Evolutionary conservation across 2,113 vertebrate genomes (phyloP), one percentile per base, ranked within the genome.

Genomic region (Megaceryle torquata): DNA sequence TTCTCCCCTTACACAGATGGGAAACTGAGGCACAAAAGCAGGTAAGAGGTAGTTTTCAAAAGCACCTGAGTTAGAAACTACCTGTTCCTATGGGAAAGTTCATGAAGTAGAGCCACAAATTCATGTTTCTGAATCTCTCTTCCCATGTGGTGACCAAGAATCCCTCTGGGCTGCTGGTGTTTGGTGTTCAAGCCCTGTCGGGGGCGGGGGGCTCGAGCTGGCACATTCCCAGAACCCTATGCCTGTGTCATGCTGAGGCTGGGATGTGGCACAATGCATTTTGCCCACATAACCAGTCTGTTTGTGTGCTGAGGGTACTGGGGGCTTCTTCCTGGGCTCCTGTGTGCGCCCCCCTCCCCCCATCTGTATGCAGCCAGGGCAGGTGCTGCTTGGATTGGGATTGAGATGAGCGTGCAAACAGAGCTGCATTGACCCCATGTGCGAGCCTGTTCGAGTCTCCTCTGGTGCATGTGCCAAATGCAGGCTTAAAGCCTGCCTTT

Each of bases 361-460:
- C 25, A 14, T 8, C 43, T 0, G 3, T 29, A 21, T 0, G 8
- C 43, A 72, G 5, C 39, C 54, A 33, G 19, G 17, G 7, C 68
- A 17, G 41, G 11, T 31, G 29, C 51, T 70, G 82, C 46, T 43
- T 18, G 7, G 2, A 1, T 15, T 2, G 7, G 53, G 31, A 28
- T 6, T 0, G 21, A 29, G 48, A 5, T 4, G 65, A 37, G 78
- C 1, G 53, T 20, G 53, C 54, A 35, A n/a, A 37, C 13, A 39
- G 74, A 37, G 39, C 80, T 76, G 75, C 0, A 0, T 16, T 18
- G 59, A 54, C n/a, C 51, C 37, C 0, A 0, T 1, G 1, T 1
- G 1, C 18, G 31, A 63, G 24, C 14, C 71, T 48, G 10, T 11
- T 53, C 68, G 60, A 51, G 33, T 24, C 41, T 65, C n/a, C 39